Conservation (phyloP, 2,113 vertebrate genomes). For the Otus sunia region DNA sequence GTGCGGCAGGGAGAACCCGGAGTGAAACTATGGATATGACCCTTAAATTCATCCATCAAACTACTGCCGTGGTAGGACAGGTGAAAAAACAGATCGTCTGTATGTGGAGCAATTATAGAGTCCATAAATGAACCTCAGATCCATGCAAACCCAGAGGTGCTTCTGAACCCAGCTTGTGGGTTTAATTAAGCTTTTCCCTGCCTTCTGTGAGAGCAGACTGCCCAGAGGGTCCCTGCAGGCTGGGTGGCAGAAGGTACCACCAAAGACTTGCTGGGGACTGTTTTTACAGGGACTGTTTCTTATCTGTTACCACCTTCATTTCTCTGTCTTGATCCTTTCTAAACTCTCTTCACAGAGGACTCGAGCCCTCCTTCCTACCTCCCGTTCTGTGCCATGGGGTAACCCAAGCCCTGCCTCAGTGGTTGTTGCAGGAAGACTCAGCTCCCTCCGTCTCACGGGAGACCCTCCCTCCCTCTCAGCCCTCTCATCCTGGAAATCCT, state of each 20-base stretch:
- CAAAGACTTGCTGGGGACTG: not conserved
- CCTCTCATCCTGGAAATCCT: not conserved
- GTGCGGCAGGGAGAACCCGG: not conserved
- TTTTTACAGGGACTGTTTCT: not conserved
- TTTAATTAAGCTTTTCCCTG: not conserved
- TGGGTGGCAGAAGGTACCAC: not conserved
- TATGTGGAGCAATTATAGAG: not conserved
- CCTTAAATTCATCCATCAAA: not conserved
- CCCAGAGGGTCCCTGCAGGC: not conserved
- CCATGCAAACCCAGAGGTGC: not conserved
- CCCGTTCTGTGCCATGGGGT: fast-evolving
- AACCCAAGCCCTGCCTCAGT: not conserved
- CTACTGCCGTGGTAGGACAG: not conserved
- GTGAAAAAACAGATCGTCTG: not conserved
- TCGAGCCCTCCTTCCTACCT: not conserved
- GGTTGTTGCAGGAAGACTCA: not conserved
- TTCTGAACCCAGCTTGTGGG: not conserved
- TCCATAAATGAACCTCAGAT: not conserved
- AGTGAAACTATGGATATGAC: not conserved
- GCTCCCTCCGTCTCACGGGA: not conserved
- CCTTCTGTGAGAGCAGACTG: not conserved
- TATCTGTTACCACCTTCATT: not conserved
- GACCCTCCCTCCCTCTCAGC: not conserved
- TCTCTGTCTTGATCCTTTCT: not conserved
- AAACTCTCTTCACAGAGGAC: not conserved